phyloP scores from a whole-genome alignment of 2,888 invertebrate species.

The Troides oblongomaculatus region DNA sequence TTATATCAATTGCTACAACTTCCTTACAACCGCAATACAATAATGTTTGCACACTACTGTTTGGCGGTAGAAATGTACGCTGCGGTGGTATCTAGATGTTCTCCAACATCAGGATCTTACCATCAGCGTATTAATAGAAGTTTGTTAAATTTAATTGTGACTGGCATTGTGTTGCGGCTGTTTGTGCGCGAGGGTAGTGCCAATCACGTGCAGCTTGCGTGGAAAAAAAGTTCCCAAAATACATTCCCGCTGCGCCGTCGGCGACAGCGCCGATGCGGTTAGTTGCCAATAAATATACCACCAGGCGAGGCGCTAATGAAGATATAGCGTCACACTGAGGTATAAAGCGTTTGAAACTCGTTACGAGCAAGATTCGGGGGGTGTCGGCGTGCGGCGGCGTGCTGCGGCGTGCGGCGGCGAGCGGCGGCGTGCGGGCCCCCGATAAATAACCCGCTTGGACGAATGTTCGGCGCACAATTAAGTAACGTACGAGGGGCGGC shows the following conservation, averaged over 20 bases:
- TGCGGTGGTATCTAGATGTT: too few species aligned
- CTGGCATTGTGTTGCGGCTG: too few species aligned
- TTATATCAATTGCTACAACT: too few species aligned
- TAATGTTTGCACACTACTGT: too few species aligned
- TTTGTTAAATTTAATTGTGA: too few species aligned
- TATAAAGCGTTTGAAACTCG: constrained; percentile 14
- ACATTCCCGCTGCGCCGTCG: not conserved
- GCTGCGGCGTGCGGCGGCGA: not conserved
- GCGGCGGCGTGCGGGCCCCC: constrained; percentile 21
- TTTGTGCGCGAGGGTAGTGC: too few species aligned
- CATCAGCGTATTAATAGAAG: too few species aligned
- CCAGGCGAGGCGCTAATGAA: constrained; percentile 2
- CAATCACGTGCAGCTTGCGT: too few species aligned
- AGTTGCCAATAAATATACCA: constrained; percentile 3
- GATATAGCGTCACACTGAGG: constrained; percentile 5
- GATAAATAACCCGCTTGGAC: constrained; percentile 23
- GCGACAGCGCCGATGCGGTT: not conserved
- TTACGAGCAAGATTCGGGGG: constrained; percentile 17
- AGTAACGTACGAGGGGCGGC: constrained; percentile 27
- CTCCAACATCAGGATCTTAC: too few species aligned
- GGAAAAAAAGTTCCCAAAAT: not conserved
- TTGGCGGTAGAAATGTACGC: too few species aligned
- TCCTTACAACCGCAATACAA: too few species aligned
- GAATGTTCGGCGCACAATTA: constrained; percentile 30
- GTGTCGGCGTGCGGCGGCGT: constrained; percentile 11